A percentile compares a stretch with the other conserved stretches of the same genome.
Evolutionary conservation across 1,140 invertebrate genomes (phyloP).

Genomic region (Saccostrea glomerata): DNA sequence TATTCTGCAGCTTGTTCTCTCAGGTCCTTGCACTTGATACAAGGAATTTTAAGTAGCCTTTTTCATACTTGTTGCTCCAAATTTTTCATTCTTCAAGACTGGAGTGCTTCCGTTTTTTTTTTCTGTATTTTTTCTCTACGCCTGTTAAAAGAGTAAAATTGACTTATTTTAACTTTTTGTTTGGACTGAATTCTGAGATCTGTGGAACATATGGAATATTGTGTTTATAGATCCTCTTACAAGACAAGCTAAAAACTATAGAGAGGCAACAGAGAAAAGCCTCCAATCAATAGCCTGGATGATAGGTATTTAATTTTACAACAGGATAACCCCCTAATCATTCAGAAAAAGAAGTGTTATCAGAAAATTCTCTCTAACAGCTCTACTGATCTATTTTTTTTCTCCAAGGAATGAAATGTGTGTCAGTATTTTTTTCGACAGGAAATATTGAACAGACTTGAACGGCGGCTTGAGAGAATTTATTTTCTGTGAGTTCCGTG

Average conservation of each 20-base stretch:
- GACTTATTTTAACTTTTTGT: neutral
- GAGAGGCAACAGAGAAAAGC: neutral
- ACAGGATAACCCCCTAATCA: constrained; percentile 28
- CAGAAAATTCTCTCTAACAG: neutral
- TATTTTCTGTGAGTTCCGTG: constrained; percentile 9
- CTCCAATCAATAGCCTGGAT: neutral
- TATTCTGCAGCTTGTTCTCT: neutral
- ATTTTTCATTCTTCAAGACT: neutral
- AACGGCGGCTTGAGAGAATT: constrained; percentile 10
- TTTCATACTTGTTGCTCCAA: neutral
- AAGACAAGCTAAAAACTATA: neutral
- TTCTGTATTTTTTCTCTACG: neutral
- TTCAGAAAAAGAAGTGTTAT: constrained; percentile 17
- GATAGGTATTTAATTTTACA: constrained; percentile 15
- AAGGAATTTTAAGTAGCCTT: constrained; percentile 27
- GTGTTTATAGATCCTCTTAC: neutral
- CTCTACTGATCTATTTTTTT: neutral
- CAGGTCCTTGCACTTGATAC: constrained; percentile 2
- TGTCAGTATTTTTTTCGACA: constrained; percentile 3
- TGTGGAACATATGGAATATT: neutral
- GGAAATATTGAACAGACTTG: constrained; percentile 15
- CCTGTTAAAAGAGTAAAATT: neutral
- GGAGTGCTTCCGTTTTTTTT: constrained; percentile 18
- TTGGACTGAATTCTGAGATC: neutral
- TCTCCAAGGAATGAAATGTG: neutral